phyloP scores from a whole-genome alignment of 1,140 invertebrate genomes.

The Drosophila miranda region DNA sequence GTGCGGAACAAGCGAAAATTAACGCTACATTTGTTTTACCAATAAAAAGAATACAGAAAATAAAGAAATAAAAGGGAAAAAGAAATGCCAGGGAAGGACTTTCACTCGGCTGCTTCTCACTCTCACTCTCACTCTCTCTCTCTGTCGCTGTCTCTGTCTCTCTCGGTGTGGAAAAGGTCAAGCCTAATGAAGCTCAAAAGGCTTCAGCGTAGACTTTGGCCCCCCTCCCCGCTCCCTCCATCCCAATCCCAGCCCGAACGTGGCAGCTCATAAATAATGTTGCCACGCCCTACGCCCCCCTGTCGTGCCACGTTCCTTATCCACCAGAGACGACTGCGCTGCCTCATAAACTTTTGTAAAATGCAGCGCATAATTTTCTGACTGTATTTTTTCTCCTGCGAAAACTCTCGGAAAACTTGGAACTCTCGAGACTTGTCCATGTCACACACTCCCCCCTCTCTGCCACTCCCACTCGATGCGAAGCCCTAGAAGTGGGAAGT shows the following conservation, averaged over 20 bases:
- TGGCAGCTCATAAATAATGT: constrained; percentile 65
- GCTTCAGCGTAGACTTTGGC: constrained; percentile 31
- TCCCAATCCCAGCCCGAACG: constrained; percentile 9
- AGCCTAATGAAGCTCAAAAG: constrained; percentile 63
- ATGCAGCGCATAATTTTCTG: constrained; percentile 69
- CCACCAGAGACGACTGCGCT: background rate
- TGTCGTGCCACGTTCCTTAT: background rate
- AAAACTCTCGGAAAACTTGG: constrained; percentile 27
- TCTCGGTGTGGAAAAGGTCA: constrained; percentile 38
- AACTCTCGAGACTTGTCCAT: constrained; percentile 19
- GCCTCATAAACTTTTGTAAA: constrained; percentile 51
- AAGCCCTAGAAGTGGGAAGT: constrained; percentile 47
- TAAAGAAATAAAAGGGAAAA: constrained; percentile 14
- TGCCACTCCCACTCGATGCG: background rate
- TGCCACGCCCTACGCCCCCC: constrained; percentile 13
- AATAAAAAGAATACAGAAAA: constrained; percentile 26
- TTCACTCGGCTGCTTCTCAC: background rate
- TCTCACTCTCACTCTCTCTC: too few species aligned
- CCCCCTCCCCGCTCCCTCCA: too few species aligned
- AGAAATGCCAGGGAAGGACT: constrained; percentile 4
- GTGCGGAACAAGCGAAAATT: constrained; percentile 16
- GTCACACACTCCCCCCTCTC: constrained; percentile 4
- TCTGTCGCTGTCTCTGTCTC: too few species aligned
- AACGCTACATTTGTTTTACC: constrained; percentile 47
- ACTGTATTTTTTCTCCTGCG: constrained; percentile 16